phyloP scores from a whole-genome alignment of 2,113 vertebrate species.

The Micronycteris hirsuta region DNA sequence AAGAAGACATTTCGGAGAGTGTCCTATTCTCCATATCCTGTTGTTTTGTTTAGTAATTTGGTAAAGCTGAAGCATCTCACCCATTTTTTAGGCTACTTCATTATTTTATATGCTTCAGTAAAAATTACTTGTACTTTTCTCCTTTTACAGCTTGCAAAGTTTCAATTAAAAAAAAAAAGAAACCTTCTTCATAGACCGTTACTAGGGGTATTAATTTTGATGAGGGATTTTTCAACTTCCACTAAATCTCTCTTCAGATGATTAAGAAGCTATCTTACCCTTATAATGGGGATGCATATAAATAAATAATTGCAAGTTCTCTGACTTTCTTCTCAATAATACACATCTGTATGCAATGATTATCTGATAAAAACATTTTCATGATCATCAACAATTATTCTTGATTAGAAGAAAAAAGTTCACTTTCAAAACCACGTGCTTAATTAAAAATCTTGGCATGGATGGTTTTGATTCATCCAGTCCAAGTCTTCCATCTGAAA shows the following conservation, averaged over 20 bases:
- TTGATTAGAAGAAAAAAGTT: constrained; percentile 53
- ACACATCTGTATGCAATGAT: constrained; percentile 40
- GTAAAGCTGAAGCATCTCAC: neutral
- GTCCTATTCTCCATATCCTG: neutral
- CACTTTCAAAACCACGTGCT: constrained; percentile 11
- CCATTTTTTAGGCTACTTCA: neutral
- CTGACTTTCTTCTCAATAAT: constrained; percentile 45
- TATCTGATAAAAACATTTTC: constrained; percentile 45
- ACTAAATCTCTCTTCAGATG: constrained; percentile 60
- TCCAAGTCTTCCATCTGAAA: neutral
- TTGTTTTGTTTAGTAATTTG: neutral
- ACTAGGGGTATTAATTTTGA: constrained; percentile 62
- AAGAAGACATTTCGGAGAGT: neutral
- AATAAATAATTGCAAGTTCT: constrained; percentile 51
- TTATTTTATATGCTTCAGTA: constrained; percentile 18
- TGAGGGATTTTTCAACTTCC: constrained; percentile 51
- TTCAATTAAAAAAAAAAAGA: neutral
- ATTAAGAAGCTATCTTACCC: constrained; percentile 45
- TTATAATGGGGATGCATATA: constrained; percentile 13
- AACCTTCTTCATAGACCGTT: constrained; percentile 41
- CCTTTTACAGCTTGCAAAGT: constrained; percentile 34
- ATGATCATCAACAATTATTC: constrained; percentile 43
- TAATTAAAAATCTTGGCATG: constrained; percentile 32
- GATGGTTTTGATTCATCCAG: neutral
- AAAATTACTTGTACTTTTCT: constrained; percentile 28